Evolutionary conservation across 2,797 vertebrate species (phyloP).

Genomic region (Hydrocynus forskahlii): DNA sequence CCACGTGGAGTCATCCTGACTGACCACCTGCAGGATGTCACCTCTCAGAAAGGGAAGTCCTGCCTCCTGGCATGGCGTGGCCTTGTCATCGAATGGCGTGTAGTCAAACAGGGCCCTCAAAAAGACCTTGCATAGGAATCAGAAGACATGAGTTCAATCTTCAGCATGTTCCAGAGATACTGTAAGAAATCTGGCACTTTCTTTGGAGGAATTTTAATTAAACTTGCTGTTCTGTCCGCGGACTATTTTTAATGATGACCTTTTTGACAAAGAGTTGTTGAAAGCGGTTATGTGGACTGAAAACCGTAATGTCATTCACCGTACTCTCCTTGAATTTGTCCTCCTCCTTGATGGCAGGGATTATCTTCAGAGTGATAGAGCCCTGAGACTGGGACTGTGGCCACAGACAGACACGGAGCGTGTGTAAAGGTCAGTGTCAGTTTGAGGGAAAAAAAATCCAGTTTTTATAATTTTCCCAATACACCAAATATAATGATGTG

Average conservation of each 20-base stretch:
- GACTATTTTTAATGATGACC: background rate
- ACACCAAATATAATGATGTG: no score
- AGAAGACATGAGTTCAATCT: conserved; percentile 33
- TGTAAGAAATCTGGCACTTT: background rate
- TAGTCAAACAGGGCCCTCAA: conserved; percentile 96
- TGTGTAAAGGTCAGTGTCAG: no score
- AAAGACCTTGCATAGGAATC: conserved; percentile 82
- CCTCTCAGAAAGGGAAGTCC: conserved; percentile 93
- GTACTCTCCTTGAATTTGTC: conserved; percentile 89
- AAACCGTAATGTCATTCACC: conserved; percentile 71
- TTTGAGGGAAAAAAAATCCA: background rate
- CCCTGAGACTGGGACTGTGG: conserved; percentile 93
- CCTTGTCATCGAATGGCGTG: conserved; percentile 92
- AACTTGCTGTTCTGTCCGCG: background rate
- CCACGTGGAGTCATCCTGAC: conserved; percentile 96
- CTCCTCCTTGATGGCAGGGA: conserved; percentile 90
- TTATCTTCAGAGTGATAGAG: conserved; percentile 94
- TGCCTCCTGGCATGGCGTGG: conserved; percentile 97
- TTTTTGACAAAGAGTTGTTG: background rate
- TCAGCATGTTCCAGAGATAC: background rate
- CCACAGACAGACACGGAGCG: conserved; percentile 27
- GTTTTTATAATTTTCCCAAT: conserved; percentile 22
- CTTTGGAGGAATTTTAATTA: background rate
- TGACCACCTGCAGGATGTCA: conserved; percentile 97
- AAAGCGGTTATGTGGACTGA: background rate